Base-by-base conservation (phyloP, 53 echinoderm and acorn worm genomes). In the Arbacia lixula region DNA sequence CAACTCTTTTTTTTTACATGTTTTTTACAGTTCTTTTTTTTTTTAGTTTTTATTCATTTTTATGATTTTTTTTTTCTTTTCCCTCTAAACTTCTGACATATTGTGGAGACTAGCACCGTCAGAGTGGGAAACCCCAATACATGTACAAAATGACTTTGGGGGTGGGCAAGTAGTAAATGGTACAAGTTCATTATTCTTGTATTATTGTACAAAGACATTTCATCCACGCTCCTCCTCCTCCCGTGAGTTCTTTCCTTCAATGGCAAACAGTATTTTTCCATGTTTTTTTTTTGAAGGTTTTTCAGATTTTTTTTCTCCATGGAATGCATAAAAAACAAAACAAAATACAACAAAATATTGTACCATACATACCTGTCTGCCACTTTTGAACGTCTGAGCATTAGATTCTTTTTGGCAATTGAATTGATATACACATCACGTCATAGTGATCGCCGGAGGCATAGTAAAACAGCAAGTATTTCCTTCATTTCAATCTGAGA, bases 131-230 rank as follows among this genome's bases (percentile, higher is more conserved):
- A 60, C 79, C 79, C 79, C 79, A 19, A 21, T 57, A 57, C n/a
- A n/a, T 36, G 28, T 64, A n/a, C 24, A n/a, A 75, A 54, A 75
- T 54, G 54, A 75, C 54, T 53, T 60, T 39, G 26, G 61, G 76
- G 79, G 61, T 61, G 79, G 79, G 79, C 79, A 79, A 79, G 79
- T 79, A 79, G 29, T 37, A 75, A n/a, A 75, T 32, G 75, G 75
- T 75, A 55, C 55, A 72, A 21, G 68, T 27, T 72, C 49, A 75
- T 75, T 27, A 72, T 22, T 22, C 28, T 72, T 30, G 39, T 68
- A 71, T 75, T 35, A 53, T 36, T 36, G 6, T 54, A 37, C 36
- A 75, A 22, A n/a, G 54, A 53, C 53, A 75, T 49, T 72, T 36
- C 20, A 72, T 72, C 16, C 28, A 30, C 2, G 46, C 28, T 72